Percentiles rank a stretch among this genome's conserved stretches.
phyloP scores from a whole-genome alignment of 1,140 invertebrate genomes.

The Trigoniulus corallinus region DNA sequence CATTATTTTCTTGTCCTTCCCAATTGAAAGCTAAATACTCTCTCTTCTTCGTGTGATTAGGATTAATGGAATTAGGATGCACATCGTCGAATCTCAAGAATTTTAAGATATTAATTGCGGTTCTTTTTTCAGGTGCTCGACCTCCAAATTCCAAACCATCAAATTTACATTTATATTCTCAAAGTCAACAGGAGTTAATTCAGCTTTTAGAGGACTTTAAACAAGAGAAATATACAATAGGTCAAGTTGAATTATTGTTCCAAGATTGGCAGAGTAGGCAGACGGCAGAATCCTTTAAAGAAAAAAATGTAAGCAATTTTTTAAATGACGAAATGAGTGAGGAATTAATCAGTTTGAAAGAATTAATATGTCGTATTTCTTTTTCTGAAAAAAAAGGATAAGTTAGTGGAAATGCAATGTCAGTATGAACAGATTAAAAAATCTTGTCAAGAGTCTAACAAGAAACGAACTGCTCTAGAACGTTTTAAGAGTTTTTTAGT shows the following conservation, averaged over 20 bases:
- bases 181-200: conserved; percentile 51
- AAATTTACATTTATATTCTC: too few relatives aligned
- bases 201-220: conserved; percentile 81
- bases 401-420: neutral
- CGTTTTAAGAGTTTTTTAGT: neutral
- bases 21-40: too few relatives aligned
- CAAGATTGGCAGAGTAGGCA: conserved; percentile 68
- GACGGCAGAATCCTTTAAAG: conserved; percentile 64
- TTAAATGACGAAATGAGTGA: neutral
- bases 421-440: neutral
- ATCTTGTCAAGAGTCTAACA: neutral
- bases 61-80: conserved; percentile 1
- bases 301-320: conserved; percentile 39
- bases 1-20: too few relatives aligned
- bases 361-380: neutral
- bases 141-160: too few relatives aligned
- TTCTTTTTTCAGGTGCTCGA: too few relatives aligned
- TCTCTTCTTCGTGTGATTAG: too few relatives aligned
- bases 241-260: conserved; percentile 64
- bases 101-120: too few relatives aligned
- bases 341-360: neutral
- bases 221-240: conserved; percentile 67
- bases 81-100: too few relatives aligned
- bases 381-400: neutral
- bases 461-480: neutral